phyloP scores from a whole-genome alignment of 92 coral and sea anemone genomes.

The Umimayanthus chanpuru region DNA sequence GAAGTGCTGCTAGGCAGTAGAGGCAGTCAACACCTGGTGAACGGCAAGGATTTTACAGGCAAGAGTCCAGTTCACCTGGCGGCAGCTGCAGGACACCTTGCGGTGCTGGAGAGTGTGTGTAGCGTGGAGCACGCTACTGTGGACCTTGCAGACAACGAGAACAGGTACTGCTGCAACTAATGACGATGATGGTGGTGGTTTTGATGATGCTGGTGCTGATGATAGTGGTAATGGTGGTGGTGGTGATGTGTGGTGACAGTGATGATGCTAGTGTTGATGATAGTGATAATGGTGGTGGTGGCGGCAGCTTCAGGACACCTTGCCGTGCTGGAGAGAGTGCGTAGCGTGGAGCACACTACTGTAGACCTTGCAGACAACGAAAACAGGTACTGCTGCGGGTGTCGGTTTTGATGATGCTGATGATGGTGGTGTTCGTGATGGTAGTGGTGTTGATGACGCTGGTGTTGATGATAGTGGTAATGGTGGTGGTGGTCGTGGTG shows the following conservation, averaged over 20 bases:
- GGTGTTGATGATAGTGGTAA: no score
- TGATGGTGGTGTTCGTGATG: neutral
- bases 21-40: conserved; percentile 75
- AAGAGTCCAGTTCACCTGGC: conserved; percentile 83
- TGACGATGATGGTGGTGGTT: no score
- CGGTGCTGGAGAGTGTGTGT: conserved; percentile 66
- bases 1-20: conserved; percentile 61
- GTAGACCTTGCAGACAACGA: neutral
- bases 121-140: conserved; percentile 61
- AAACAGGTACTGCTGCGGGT: neutral
- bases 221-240: neutral
- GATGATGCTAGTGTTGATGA: neutral
- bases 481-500: no score
- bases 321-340: no score
- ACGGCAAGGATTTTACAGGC: conserved; percentile 89
- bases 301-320: neutral
- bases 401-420: neutral
- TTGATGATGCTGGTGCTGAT: neutral
- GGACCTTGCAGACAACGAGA: conserved; percentile 64
- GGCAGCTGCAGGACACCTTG: conserved; percentile 79
- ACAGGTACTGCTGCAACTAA: conserved; percentile 45
- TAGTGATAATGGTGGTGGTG: neutral
- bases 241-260: neutral
- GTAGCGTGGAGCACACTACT: no score
- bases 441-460: no score